Evolutionary conservation across 2,888 invertebrate species (phyloP).

Genomic region (Brenthis hecate): DNA sequence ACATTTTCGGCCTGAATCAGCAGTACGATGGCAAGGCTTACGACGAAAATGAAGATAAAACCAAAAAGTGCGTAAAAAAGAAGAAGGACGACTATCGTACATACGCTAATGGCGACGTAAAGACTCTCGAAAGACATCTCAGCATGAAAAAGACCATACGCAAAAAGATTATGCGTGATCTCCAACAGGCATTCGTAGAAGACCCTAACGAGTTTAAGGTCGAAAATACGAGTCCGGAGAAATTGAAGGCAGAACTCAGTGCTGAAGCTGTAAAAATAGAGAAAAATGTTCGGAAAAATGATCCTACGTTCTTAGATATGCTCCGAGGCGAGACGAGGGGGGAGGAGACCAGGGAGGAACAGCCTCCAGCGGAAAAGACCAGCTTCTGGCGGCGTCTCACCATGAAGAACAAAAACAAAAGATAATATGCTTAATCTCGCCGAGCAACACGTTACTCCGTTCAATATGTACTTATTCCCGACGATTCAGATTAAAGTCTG

Average conservation of each 20-base stretch:
- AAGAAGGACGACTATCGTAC: conserved; percentile 87
- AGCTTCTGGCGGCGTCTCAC: conserved; percentile 87
- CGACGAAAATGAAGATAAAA: conserved; percentile 78
- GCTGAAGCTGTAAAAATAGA: conserved; percentile 86
- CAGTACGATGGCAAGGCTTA: conserved; percentile 75
- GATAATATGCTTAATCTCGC: conserved; percentile 66
- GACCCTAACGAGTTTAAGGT: conserved; percentile 88
- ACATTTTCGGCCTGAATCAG: conserved; percentile 86
- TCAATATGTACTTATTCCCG: conserved; percentile 22
- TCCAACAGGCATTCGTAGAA: conserved; percentile 88
- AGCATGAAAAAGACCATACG: conserved; percentile 94
- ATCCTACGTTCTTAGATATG: conserved; percentile 86
- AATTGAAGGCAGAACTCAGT: conserved; percentile 85
- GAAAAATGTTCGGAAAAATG: conserved; percentile 77
- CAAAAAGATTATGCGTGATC: conserved; percentile 92
- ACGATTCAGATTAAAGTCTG: conserved; percentile 1
- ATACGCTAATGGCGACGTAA: conserved; percentile 85
- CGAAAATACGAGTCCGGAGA: conserved; percentile 86
- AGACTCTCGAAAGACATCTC: conserved; percentile 89
- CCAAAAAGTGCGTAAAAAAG: conserved; percentile 81
- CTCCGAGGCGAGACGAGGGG: conserved; percentile 82
- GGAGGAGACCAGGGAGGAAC: conserved; percentile 72
- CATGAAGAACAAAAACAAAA: conserved; percentile 86
- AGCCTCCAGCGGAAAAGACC: conserved; percentile 81
- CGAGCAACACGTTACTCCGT: conserved; percentile 55